Evolutionary conservation across 2,113 vertebrate genomes (phyloP), one percentile per base, ranked within the genome.

Genomic region (Nanorana parkeri): DNA sequence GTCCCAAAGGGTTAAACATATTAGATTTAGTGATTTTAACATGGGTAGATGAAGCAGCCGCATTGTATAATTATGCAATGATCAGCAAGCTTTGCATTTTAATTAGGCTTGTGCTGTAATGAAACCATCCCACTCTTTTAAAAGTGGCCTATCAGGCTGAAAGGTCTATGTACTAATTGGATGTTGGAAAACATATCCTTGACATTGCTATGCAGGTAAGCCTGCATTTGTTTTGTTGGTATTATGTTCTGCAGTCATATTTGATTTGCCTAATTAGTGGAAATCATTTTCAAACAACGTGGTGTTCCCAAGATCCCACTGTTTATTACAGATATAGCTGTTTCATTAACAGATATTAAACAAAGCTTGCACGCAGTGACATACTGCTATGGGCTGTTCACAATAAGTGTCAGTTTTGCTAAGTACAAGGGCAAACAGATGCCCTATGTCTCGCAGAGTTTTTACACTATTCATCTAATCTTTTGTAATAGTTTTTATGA

Each of bases 71-170:
- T 93, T 92, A 92, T 89, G 89, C 91, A 87, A 76, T 86, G 85
- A 93, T 93, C 91, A 93, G 91, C 89, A 91, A 88, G 88, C 88
- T 93, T 93, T 92, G 92, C 89, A 85, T 93, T 91, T 92, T 95
- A 94, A 94, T 94, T 94, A 92, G 89, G 64, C 68, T 87, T 54
- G 77, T 83, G 79, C 84, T 84, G 78, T 90, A 91, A 94, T 90
- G 87, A 92, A 91, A 86, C 88, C 60, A 21, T 91, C 84, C 85
- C 85, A 68, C 82, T 74, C 28, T 28, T 88, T 90, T 84, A 64
- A 84, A 83, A 85, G 68, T 79, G 84, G 86, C 86, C 88, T 85
- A 58, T 84, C n/a, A 28, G 84, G 84, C 11, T 80, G 87, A 92
- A 91, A 88, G 91, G 90, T 91, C 83, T 51, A 86, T 79, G 76